Conservation (phyloP, 2,888 invertebrate species). For the Trichopoda pennipes region DNA sequence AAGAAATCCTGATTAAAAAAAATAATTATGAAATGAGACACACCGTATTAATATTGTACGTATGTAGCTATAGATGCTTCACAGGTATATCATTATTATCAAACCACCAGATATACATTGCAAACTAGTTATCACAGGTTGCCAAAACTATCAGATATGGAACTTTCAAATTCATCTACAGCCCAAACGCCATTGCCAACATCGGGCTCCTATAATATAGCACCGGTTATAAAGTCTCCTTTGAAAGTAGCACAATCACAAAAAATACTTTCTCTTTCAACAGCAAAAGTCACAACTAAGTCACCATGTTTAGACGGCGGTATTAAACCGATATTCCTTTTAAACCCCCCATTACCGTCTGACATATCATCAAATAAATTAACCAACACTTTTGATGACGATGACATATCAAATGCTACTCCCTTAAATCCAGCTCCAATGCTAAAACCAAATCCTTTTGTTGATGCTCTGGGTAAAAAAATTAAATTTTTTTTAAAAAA, state of each 20-base stretch:
- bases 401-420: constrained; percentile 6
- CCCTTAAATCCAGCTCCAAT: constrained; percentile 53
- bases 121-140: constrained; percentile 60
- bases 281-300: too few relatives aligned
- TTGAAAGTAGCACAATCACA: not conserved
- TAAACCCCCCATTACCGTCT: not conserved
- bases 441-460: constrained; percentile 52
- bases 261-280: too few relatives aligned
- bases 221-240: constrained; percentile 7
- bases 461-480: constrained; percentile 39
- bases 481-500: constrained; percentile 48
- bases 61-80: constrained; percentile 49
- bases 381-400: constrained; percentile 28
- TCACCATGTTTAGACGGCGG: too few relatives aligned
- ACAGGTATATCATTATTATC: constrained; percentile 69
- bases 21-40: not conserved
- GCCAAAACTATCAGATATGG: constrained; percentile 13
- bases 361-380: constrained; percentile 46
- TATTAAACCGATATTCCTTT: too few relatives aligned
- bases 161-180: not conserved
- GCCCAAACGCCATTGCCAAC: not conserved
- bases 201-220: constrained; percentile 34
- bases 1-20: not conserved
- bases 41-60: constrained; percentile 26
- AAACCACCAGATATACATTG: constrained; percentile 69